These are phyloP conservation scores for Synanthedon vespiformis DNA, from an alignment of 2,888 invertebrate genomes.

Conservation along the genomic window DNA sequence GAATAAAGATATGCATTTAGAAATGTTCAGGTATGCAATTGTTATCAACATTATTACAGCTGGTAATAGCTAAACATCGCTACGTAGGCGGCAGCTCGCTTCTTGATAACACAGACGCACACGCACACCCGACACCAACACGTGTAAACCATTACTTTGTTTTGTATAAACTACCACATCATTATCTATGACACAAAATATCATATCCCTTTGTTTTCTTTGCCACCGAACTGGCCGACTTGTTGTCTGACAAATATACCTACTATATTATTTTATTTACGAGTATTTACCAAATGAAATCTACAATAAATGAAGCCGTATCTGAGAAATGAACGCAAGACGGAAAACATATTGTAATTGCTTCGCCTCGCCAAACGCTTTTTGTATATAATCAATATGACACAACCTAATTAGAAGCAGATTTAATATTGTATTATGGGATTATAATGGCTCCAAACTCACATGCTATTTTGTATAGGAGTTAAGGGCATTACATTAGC, in stretches of 20 bases:
- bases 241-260: constrained; percentile 36
- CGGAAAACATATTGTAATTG: background rate
- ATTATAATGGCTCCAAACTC: background rate
- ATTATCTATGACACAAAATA: constrained; percentile 27
- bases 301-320: background rate
- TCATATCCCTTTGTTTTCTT: constrained; percentile 55
- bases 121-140: background rate
- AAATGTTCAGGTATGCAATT: constrained; percentile 38
- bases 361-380: background rate
- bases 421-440: background rate
- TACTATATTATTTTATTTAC: constrained; percentile 39
- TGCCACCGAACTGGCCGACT: constrained; percentile 23
- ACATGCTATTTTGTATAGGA: too few species aligned
- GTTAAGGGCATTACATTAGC: too few species aligned
- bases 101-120: constrained; percentile 16
- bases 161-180: constrained; percentile 10
- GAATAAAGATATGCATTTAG: constrained; percentile 6
- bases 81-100: constrained; percentile 41
- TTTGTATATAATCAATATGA: background rate
- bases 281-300: constrained; percentile 6
- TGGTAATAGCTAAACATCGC: constrained; percentile 46
- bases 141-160: constrained; percentile 2
- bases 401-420: background rate
- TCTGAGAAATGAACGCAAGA: background rate
- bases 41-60: constrained; percentile 44